Conservation (phyloP, 2,113 vertebrate genomes). For the Scopus umbretta region DNA sequence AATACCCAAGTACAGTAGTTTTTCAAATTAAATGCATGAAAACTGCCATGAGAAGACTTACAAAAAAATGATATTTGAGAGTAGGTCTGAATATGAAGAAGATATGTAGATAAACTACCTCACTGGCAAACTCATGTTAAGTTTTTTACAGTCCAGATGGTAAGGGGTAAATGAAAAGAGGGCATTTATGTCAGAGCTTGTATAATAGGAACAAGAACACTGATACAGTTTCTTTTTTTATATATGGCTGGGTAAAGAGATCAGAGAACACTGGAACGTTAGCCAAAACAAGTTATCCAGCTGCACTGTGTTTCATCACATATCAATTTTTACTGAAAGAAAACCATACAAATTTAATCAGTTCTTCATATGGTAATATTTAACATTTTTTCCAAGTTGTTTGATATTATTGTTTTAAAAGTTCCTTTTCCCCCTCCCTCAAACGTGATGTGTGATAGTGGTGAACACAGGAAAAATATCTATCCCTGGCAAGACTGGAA, state of each 20-base stretch:
- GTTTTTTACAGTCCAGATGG: background rate
- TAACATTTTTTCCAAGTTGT: slow-evolving; percentile 75
- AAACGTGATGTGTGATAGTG: slow-evolving; percentile 69
- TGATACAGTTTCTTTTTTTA: background rate
- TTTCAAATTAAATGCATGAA: background rate
- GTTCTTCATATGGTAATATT: slow-evolving; percentile 79
- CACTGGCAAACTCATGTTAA: background rate
- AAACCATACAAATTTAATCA: slow-evolving; percentile 81
- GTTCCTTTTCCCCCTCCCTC: slow-evolving; percentile 10
- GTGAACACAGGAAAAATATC: slow-evolving; percentile 67
- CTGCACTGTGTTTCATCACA: slow-evolving; percentile 71
- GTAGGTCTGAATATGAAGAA: background rate
- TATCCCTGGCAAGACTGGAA: slow-evolving; percentile 62
- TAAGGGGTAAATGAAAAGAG: background rate
- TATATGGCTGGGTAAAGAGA: slow-evolving; percentile 19
- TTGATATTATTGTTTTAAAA: slow-evolving; percentile 80
- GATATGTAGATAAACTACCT: background rate
- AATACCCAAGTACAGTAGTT: background rate
- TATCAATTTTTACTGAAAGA: slow-evolving; percentile 78
- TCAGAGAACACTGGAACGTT: slow-evolving; percentile 49
- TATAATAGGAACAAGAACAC: background rate
- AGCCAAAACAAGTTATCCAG: slow-evolving; percentile 65
- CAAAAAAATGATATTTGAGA: background rate
- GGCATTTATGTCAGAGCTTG: background rate
- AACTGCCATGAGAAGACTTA: background rate